Percentiles rank a stretch among this genome's conserved stretches.
Evolutionary conservation across 1,140 invertebrate genomes (phyloP).

Genomic region (Zaprionus ornatus): DNA sequence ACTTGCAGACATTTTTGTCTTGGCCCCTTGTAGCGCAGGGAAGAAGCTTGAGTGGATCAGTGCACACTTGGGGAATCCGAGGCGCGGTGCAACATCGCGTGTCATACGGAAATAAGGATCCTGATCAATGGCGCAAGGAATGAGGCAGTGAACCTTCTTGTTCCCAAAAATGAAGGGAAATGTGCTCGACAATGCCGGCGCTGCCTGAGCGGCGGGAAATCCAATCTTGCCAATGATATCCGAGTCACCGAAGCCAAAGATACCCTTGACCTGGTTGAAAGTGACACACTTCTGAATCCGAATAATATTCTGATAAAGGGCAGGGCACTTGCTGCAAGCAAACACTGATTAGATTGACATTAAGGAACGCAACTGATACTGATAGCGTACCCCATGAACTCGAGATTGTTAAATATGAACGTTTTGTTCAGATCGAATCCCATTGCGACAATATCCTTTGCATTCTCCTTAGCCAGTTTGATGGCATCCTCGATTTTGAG

Average conservation of each 20-base stretch:
- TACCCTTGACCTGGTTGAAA: conserved; percentile 97
- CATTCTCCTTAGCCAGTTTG: conserved; percentile 94
- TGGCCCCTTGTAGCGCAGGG: conserved; percentile 97
- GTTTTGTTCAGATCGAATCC: conserved; percentile 99
- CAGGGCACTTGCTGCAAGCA: conserved; percentile 88
- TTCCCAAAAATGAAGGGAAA: conserved; percentile 97
- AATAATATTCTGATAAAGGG: conserved; percentile 97
- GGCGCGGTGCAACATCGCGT: conserved; percentile 95
- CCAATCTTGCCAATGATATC: conserved; percentile 98
- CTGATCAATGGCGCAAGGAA: conserved; percentile 99
- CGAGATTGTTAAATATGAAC: conserved; percentile 98
- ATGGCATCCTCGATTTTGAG: conserved; percentile 95
- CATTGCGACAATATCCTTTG: conserved; percentile 98
- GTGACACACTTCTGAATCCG: conserved; percentile 96
- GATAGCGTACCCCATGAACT: conserved; percentile 94
- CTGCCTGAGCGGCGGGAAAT: conserved; percentile 98
- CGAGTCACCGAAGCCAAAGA: conserved; percentile 98
- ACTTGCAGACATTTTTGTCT: conserved; percentile 99
- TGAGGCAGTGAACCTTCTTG: conserved; percentile 93
- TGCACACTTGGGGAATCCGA: conserved; percentile 96
- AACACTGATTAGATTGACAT: not conserved
- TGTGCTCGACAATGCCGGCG: conserved; percentile 96
- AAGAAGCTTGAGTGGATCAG: conserved; percentile 97
- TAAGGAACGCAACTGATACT: not conserved
- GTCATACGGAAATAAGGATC: conserved; percentile 99